Conservation (phyloP, 2,113 vertebrate genomes). For the Eidolon helvum region DNA sequence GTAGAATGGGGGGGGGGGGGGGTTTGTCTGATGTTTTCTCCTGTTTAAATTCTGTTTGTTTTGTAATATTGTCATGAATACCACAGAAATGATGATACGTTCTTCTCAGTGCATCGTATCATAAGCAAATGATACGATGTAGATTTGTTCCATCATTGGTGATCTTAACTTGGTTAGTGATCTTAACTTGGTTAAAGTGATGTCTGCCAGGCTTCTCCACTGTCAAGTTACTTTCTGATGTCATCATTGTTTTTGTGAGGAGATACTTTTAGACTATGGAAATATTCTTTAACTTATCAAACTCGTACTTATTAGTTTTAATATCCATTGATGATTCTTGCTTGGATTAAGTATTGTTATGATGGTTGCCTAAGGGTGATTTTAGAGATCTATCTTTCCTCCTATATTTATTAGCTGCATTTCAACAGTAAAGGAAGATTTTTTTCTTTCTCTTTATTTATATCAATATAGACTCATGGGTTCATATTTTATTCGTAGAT, state of each 20-base stretch:
- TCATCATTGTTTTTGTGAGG: not conserved
- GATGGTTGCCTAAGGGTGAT: not conserved
- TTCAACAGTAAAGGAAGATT: not conserved
- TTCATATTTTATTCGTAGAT: not conserved
- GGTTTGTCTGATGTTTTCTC: constrained; percentile 50
- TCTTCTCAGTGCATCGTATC: not conserved
- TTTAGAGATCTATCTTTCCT: not conserved
- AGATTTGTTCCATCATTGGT: not conserved
- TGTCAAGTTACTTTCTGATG: not conserved
- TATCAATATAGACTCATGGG: not conserved
- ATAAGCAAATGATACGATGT: not conserved
- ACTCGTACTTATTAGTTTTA: not conserved
- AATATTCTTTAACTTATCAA: not conserved
- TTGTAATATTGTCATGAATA: constrained; percentile 29
- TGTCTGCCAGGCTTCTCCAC: not conserved
- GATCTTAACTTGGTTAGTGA: too few relatives aligned
- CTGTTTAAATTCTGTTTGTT: constrained; percentile 36
- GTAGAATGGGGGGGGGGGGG: too few relatives aligned
- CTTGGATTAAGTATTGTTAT: not conserved
- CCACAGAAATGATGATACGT: not conserved
- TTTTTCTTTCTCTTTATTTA: not conserved
- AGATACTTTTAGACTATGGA: not conserved
- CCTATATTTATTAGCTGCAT: not conserved
- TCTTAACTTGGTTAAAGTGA: not conserved
- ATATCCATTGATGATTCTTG: not conserved